Evolutionary conservation across 2,113 vertebrate species (phyloP).

Genomic region (Crypturellus undulatus): DNA sequence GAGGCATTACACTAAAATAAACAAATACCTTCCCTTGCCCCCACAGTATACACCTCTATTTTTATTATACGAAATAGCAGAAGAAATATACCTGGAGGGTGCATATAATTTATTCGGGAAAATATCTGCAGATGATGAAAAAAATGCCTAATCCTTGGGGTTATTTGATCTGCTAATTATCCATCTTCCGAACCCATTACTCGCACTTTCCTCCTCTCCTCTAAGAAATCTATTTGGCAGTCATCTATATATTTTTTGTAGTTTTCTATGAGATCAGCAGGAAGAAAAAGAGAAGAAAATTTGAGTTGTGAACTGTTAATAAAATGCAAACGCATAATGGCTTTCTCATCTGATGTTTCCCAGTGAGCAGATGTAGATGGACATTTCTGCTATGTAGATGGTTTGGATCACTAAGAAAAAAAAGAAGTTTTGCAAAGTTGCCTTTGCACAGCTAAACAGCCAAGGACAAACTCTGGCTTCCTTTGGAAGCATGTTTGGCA

Average conservation of each 20-base stretch:
- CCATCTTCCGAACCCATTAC: constrained; percentile 57
- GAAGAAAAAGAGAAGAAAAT: constrained; percentile 32
- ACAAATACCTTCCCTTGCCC: not conserved
- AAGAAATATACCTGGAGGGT: constrained; percentile 34
- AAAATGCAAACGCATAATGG: not conserved
- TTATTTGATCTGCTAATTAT: constrained; percentile 74
- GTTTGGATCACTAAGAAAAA: not conserved
- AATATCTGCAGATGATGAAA: constrained; percentile 45
- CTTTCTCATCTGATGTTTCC: not conserved
- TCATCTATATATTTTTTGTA: not conserved
- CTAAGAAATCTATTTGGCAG: constrained; percentile 49
- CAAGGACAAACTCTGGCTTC: constrained; percentile 52
- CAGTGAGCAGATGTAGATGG: not conserved
- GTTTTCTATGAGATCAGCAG: constrained; percentile 50
- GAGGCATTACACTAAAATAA: constrained; percentile 23
- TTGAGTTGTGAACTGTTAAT: not conserved
- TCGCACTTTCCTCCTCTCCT: constrained; percentile 36
- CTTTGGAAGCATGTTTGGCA: constrained; percentile 40
- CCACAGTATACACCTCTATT: not conserved
- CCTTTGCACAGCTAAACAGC: constrained; percentile 13
- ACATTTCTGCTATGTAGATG: not conserved
- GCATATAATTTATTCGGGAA: constrained; percentile 47
- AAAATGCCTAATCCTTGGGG: constrained; percentile 30
- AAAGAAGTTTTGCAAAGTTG: not conserved
- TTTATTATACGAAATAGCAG: not conserved